Evolutionary conservation across 2,113 vertebrate species (phyloP).

Genomic region (Pollachius pollachius): DNA sequence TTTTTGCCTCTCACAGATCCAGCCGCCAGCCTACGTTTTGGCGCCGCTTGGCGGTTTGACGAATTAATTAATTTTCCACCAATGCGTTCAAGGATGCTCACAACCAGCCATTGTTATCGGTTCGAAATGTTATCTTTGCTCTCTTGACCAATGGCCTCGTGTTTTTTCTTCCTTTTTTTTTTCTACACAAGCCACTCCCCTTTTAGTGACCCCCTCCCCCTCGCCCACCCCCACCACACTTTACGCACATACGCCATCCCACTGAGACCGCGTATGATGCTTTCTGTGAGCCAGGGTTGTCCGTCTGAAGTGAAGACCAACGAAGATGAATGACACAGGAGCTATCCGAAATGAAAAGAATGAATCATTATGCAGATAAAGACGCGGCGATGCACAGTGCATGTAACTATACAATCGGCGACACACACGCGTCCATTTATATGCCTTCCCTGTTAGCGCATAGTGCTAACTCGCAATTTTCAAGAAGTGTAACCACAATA

Average conservation of each 20-base stretch:
- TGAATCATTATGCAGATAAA: constrained; percentile 11
- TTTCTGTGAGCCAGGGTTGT: constrained; percentile 10
- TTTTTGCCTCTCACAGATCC: no score
- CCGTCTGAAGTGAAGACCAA: constrained; percentile 29
- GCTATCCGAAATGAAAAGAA: neutral
- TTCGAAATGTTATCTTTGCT: constrained; percentile 27
- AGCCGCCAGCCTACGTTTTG: constrained; percentile 11
- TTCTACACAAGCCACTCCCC: constrained; percentile 37
- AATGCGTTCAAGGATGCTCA: neutral
- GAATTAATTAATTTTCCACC: neutral
- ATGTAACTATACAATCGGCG: constrained; percentile 30
- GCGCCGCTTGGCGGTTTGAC: constrained; percentile 28
- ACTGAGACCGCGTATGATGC: constrained; percentile 11
- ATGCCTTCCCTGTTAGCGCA: neutral
- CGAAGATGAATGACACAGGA: constrained; percentile 3
- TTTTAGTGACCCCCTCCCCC: constrained; percentile 15
- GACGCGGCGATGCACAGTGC: constrained; percentile 29
- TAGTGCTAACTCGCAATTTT: constrained; percentile 12
- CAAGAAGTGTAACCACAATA: neutral
- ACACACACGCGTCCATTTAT: neutral
- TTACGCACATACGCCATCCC: neutral
- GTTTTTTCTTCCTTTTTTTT: neutral
- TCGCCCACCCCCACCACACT: neutral
- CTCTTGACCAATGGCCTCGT: constrained; percentile 40
- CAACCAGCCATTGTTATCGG: constrained; percentile 44